These are phyloP conservation scores for Andrena bucephala DNA, from an alignment of 2,888 invertebrate genomes.

Conservation along the genomic window DNA sequence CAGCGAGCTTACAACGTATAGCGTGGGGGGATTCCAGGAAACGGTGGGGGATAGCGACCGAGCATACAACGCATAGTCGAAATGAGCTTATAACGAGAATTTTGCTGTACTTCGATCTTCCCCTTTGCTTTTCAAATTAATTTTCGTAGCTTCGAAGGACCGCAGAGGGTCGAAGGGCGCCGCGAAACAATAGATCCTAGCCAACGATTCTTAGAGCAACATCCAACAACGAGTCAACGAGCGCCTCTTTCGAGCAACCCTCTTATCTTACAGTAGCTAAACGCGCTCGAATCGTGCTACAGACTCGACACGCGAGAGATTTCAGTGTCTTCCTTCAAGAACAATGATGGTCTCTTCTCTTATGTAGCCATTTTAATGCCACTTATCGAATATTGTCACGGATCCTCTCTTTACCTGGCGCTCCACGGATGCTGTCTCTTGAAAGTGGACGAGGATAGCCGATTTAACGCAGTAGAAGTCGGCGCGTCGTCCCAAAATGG, in stretches of 20 bases:
- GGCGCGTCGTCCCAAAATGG: not conserved
- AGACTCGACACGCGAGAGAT: not conserved
- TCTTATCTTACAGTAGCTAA: constrained; percentile 12
- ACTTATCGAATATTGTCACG: constrained; percentile 53
- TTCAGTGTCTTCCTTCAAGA: not conserved
- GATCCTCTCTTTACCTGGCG: constrained; percentile 15
- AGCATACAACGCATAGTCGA: too few relatives aligned
- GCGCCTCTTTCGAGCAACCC: constrained; percentile 18
- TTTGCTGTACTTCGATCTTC: not conserved
- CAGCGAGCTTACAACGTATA: too few relatives aligned
- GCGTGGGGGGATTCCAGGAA: too few relatives aligned
- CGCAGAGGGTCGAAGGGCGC: constrained; percentile 26
- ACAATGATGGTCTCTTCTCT: not conserved
- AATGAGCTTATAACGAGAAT: too few relatives aligned
- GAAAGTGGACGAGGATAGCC: constrained; percentile 1
- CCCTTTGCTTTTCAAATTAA: not conserved
- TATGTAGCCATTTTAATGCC: constrained; percentile 22
- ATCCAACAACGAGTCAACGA: constrained; percentile 36
- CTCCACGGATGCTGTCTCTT: not conserved
- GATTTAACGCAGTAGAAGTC: constrained; percentile 9
- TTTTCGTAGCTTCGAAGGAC: not conserved
- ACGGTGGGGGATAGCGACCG: too few relatives aligned
- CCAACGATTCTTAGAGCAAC: constrained; percentile 37
- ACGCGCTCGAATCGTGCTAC: not conserved
- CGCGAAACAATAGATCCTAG: constrained; percentile 21